Conservation (phyloP, 2,113 vertebrate species). For the Stercorarius parasiticus region DNA sequence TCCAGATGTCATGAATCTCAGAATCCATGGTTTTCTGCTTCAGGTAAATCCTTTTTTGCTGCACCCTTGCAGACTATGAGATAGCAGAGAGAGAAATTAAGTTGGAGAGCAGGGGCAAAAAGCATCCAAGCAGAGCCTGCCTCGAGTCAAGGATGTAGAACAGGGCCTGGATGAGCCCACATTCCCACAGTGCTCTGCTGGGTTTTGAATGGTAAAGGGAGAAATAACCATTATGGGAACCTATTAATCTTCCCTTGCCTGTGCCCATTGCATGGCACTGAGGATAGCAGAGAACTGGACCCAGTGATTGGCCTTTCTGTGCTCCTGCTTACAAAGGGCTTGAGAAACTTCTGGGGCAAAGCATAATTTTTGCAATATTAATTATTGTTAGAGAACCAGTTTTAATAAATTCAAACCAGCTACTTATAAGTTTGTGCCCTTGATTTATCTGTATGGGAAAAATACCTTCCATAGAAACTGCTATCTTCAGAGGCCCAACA, state of each 20-base stretch:
- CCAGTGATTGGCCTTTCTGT: background rate
- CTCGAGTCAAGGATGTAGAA: rapidly evolving
- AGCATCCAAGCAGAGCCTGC: background rate
- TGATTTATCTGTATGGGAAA: background rate
- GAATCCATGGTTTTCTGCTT: background rate
- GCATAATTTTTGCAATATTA: background rate
- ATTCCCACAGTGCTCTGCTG: background rate
- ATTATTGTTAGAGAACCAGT: background rate
- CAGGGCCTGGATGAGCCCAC: background rate
- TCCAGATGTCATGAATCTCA: background rate
- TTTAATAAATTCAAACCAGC: background rate
- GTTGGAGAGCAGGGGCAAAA: background rate
- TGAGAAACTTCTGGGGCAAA: background rate
- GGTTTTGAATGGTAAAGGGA: rapidly evolving
- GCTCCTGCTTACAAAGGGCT: background rate
- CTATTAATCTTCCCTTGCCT: background rate
- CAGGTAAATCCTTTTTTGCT: background rate
- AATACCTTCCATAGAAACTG: background rate
- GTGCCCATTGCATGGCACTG: rapidly evolving
- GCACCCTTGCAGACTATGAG: background rate
- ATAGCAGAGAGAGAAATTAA: background rate
- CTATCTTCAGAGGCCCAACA: background rate
- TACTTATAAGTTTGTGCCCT: rapidly evolving
- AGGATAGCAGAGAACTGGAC: background rate
- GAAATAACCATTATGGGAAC: background rate